Evolutionary conservation across 2,113 vertebrate species (phyloP), one percentile per base, ranked within the genome.

Genomic region (Leptosomus discolor): DNA sequence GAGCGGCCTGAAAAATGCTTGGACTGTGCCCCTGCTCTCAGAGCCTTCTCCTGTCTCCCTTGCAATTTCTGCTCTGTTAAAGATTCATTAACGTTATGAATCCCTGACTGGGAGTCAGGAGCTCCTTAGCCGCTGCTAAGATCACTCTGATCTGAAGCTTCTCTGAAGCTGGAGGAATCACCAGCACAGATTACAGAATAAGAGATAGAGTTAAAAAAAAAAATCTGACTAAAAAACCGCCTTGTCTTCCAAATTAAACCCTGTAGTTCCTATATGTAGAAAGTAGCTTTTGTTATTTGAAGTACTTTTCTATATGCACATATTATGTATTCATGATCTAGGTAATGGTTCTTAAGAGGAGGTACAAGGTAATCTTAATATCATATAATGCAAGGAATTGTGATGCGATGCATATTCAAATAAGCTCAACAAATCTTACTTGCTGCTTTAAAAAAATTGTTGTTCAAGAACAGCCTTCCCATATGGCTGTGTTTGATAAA

Each of bases 181-280:
- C 39, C 34, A 61, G 56, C 19, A 34, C 17, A 57, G 22, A 36
- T 34, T 30, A 5, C 34, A 85, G 54, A 43, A 32, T 41, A 57
- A 65, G 39, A 73, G 15, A 8, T 0, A 10, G 68, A 58, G 21
- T 76, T 57, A 4, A 30, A 85, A 57, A 82, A 46, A 9, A 5
- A 16, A n/a, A n/a, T 6, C 22, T 73, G 32, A n/a, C 27, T 46
- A 23, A 57, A 20, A 64, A 36, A 4, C 1, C 0, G 17, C 3
- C 43, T 78, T 65, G 23, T 50, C 37, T 46, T 82, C n/a, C 15
- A 65, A 32, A 51, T 90, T 63, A 81, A 95, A 81, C 15, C 11
- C 8, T 70, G 22, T 12, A 53, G 58, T 65, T 77, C 65, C 22
- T 74, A 15, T 65, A 3, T 45, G 61, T 46, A 41, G 65, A 13